Evolutionary conservation across 2,797 vertebrate species (phyloP).

Genomic region (Anas acuta): DNA sequence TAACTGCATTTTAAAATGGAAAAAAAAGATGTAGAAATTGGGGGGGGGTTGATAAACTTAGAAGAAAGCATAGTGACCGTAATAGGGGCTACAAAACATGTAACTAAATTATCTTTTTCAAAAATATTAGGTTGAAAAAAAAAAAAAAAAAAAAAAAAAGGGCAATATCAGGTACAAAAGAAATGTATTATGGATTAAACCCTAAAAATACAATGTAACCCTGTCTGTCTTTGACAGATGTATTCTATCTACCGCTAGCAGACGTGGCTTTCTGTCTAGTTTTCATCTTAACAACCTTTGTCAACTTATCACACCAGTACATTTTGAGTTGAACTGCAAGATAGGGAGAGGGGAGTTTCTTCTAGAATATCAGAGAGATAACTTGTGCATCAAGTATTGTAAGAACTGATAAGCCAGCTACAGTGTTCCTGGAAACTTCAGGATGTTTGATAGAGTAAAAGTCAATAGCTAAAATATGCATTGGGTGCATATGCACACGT

Average conservation of each 20-base stretch:
- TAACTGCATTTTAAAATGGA: not conserved
- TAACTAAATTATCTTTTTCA: not conserved
- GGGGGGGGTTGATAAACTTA: not conserved
- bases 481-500: not conserved
- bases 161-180: not conserved
- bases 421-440: not conserved
- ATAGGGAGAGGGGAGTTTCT: not conserved
- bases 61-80: not conserved
- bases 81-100: not conserved
- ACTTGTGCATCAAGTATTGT: conserved; percentile 7
- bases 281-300: not conserved
- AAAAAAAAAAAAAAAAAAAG: too few species aligned
- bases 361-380: not conserved
- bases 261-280: not conserved
- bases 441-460: not conserved
- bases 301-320: not conserved
- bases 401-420: conserved; percentile 18
- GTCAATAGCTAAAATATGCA: not conserved
- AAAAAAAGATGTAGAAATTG: not conserved
- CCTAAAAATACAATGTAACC: not conserved
- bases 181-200: not conserved
- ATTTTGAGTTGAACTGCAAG: not conserved
- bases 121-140: not conserved
- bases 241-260: not conserved
- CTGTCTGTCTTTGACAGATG: not conserved